Evolutionary conservation across 2,113 vertebrate species (phyloP).

Genomic region (Choloepus hoffmanni): DNA sequence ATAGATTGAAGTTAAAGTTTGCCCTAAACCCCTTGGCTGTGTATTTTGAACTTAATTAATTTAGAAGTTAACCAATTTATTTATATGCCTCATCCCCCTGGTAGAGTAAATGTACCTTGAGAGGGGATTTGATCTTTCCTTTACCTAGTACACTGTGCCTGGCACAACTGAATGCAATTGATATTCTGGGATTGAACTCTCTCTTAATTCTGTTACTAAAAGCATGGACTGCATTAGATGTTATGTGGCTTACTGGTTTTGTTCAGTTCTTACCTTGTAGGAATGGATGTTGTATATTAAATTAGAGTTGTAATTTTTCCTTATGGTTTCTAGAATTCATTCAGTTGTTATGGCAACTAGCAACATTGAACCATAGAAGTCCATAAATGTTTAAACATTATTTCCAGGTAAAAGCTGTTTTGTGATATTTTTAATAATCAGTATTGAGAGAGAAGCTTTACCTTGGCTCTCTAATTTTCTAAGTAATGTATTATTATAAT

Average conservation of each 20-base stretch:
- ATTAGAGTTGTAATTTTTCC: background rate
- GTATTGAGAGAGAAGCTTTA: constrained; percentile 69
- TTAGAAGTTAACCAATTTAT: constrained; percentile 7
- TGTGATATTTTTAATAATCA: constrained; percentile 74
- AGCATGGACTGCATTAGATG: background rate
- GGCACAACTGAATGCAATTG: background rate
- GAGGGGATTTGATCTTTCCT: background rate
- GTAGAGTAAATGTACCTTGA: background rate
- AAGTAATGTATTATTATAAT: constrained; percentile 62
- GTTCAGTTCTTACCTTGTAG: background rate
- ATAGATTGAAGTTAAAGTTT: background rate
- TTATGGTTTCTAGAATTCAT: constrained; percentile 39
- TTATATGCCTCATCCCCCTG: background rate
- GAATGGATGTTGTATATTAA: background rate
- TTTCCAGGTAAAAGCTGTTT: constrained; percentile 76
- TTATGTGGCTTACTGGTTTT: background rate
- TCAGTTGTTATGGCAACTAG: background rate
- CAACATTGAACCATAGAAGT: constrained; percentile 31
- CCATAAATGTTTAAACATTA: constrained; percentile 22
- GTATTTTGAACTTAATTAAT: background rate
- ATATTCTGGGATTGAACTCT: background rate
- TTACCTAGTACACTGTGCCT: background rate
- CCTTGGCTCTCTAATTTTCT: constrained; percentile 61
- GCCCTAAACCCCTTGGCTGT: background rate
- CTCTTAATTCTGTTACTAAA: background rate